A percentile compares a stretch with the other conserved stretches of the same genome.
phyloP scores from a whole-genome alignment of 2,888 invertebrate species.

The Microdon myrmicae region DNA sequence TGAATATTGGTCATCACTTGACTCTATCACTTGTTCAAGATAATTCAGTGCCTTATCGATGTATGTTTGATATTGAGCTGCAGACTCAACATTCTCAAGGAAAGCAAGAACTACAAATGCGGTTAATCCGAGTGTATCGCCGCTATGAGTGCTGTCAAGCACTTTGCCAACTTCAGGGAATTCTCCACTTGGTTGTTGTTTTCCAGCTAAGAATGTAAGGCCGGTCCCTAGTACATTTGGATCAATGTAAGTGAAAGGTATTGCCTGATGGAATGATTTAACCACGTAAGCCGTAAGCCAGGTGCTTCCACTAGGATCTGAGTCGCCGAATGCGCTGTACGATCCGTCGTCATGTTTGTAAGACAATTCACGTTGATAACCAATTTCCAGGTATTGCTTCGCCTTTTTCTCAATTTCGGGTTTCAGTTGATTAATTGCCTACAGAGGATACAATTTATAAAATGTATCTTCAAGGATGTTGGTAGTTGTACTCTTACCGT shows the following conservation, averaged over 20 bases:
- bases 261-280: constrained; percentile 80
- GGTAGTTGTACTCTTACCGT: constrained; percentile 70
- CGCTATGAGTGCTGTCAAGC: constrained; percentile 69
- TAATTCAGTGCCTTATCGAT: constrained; percentile 83
- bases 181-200: constrained; percentile 79
- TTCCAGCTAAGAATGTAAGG: constrained; percentile 76
- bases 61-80: constrained; percentile 70
- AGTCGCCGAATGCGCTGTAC: constrained; percentile 82
- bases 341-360: constrained; percentile 81
- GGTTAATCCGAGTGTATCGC: constrained; percentile 78
- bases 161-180: constrained; percentile 85
- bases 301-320: constrained; percentile 74
- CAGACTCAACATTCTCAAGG: constrained; percentile 71
- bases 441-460: constrained; percentile 23
- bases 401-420: constrained; percentile 74
- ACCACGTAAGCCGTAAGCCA: constrained; percentile 89
- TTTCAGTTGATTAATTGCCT: constrained; percentile 75
- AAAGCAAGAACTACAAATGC: constrained; percentile 82
- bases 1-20: constrained; percentile 77
- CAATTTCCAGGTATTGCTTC: constrained; percentile 68
- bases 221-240: constrained; percentile 74
- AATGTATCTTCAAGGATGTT: constrained; percentile 78
- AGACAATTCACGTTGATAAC: constrained; percentile 81
- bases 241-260: constrained; percentile 77
- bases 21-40: constrained; percentile 75